phyloP scores from a whole-genome alignment of 2,797 vertebrate genomes.

The Coluber constrictor region DNA sequence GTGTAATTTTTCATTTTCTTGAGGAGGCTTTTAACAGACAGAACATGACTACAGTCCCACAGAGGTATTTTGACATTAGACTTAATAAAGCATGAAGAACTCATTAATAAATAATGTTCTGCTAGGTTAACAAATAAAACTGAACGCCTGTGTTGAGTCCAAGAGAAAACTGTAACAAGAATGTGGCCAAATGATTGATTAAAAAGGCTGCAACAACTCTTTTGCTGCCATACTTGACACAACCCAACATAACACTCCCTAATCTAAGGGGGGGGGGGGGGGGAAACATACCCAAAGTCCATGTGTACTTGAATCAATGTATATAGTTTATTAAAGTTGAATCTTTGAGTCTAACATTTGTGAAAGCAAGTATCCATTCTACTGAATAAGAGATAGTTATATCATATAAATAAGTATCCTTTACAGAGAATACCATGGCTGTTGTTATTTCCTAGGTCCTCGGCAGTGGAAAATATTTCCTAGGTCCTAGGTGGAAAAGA shows the following conservation, averaged over 20 bases:
- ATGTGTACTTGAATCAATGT: constrained; percentile 33
- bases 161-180: constrained; percentile 70
- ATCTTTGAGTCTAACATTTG: constrained; percentile 27
- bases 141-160: constrained; percentile 60
- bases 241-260: constrained; percentile 29
- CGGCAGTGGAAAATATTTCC: too few relatives aligned
- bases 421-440: constrained; percentile 35
- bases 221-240: constrained; percentile 31
- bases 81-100: constrained; percentile 82
- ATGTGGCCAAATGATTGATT: constrained; percentile 60
- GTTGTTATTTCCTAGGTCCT: constrained; percentile 24
- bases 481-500: constrained; percentile 4
- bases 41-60: constrained; percentile 61
- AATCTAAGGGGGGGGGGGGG: not conserved
- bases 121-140: constrained; percentile 79
- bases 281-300: not conserved
- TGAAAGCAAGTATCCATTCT: constrained; percentile 54
- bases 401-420: constrained; percentile 43
- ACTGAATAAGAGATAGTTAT: constrained; percentile 47
- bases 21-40: constrained; percentile 51
- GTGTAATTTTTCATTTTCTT: constrained; percentile 68
- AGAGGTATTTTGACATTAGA: constrained; percentile 79
- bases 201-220: constrained; percentile 45
- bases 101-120: constrained; percentile 83
- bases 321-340: constrained; percentile 24